phyloP scores from a whole-genome alignment of 1,140 invertebrate species.

The Cataglyphis hispanica region DNA sequence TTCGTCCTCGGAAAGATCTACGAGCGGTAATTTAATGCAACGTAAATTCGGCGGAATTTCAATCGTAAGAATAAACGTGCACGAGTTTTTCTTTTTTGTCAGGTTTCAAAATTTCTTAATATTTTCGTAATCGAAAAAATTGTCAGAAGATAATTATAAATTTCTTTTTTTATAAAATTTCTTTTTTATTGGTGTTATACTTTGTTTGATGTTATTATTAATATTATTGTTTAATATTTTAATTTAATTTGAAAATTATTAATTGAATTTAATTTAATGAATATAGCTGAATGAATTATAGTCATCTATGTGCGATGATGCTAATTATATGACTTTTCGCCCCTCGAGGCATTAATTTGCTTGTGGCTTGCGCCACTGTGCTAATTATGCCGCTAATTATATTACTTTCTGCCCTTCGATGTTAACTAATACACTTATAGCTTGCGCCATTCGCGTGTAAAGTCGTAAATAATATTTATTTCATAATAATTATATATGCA shows the following conservation, averaged over 20 bases:
- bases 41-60: background rate
- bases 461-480: slow-evolving; percentile 34
- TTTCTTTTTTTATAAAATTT: no score
- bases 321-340: slow-evolving; percentile 44
- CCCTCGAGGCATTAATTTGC: slow-evolving; percentile 6
- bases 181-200: background rate
- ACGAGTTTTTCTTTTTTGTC: no score
- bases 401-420: slow-evolving; percentile 66
- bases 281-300: background rate
- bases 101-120: no score
- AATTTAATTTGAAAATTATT: background rate
- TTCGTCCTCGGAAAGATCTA: background rate
- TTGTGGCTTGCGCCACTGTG: slow-evolving; percentile 51
- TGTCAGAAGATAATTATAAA: no score
- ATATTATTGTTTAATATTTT: slow-evolving; percentile 1
- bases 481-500: background rate
- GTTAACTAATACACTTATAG: slow-evolving; percentile 25
- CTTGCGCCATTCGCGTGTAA: slow-evolving; percentile 23
- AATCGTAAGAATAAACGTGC: background rate
- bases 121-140: no score
- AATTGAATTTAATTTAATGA: background rate
- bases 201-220: background rate
- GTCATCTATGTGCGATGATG: background rate
- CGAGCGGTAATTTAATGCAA: background rate
- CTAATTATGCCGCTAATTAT: slow-evolving; percentile 69